phyloP scores from a whole-genome alignment of 2,113 vertebrate genomes.

The Plestiodon gilberti region DNA sequence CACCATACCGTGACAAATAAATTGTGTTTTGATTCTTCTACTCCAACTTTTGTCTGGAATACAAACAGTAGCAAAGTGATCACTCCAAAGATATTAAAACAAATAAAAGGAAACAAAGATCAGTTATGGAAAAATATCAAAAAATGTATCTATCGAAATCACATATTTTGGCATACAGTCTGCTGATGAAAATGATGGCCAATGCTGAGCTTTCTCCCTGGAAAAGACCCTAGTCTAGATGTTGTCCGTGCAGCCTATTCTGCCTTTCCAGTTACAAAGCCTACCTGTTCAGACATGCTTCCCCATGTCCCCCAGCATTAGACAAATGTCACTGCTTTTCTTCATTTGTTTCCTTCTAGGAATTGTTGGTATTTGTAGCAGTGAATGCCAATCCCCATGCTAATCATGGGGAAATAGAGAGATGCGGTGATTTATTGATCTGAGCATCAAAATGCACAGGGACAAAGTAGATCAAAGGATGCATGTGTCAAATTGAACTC shows the following conservation, averaged over 20 bases:
- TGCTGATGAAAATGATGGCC: neutral
- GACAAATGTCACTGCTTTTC: conserved; percentile 27
- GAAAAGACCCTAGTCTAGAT: neutral
- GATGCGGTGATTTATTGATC: neutral
- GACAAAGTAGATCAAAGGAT: conserved; percentile 1
- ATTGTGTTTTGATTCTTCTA: neutral
- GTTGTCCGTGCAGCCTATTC: neutral
- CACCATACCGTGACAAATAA: neutral
- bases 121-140: neutral
- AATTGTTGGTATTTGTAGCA: conserved; percentile 20
- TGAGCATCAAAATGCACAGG: neutral
- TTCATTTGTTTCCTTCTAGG: conserved; percentile 25
- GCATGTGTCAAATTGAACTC: neutral
- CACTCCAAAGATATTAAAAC: neutral
- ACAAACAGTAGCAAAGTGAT: neutral
- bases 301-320: neutral
- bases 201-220: neutral
- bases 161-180: neutral
- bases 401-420: neutral
- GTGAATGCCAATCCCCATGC: neutral
- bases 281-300: neutral
- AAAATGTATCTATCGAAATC: neutral
- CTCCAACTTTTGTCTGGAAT: neutral
- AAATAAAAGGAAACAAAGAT: neutral
- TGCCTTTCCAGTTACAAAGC: neutral